phyloP scores from a whole-genome alignment of 2,113 vertebrate genomes.

The Ovis canadensis region DNA sequence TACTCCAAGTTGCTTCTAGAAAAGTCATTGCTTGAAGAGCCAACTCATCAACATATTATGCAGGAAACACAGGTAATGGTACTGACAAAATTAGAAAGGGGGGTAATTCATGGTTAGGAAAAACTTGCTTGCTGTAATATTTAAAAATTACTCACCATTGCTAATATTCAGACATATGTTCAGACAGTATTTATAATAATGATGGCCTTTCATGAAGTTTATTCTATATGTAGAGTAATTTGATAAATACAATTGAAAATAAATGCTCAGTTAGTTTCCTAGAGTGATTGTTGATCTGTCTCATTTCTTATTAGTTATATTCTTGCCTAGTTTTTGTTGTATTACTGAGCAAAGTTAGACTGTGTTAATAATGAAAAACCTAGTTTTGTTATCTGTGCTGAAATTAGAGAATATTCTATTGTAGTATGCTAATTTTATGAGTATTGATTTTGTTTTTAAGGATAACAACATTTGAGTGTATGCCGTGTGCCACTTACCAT shows the following conservation, averaged over 20 bases:
- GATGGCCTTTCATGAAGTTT: not conserved
- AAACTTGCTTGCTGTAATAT: not conserved
- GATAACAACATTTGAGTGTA: not conserved
- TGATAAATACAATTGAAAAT: not conserved
- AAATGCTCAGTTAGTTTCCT: not conserved
- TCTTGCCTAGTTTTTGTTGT: not conserved
- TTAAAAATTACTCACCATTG: not conserved
- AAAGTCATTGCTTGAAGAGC: slow-evolving; percentile 80
- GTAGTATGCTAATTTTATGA: not conserved
- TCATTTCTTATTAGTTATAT: not conserved
- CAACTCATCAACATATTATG: slow-evolving; percentile 56
- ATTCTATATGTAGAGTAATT: not conserved
- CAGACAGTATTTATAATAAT: not conserved
- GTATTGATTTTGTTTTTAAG: slow-evolving; percentile 9
- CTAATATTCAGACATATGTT: not conserved
- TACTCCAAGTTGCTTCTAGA: slow-evolving; percentile 89
- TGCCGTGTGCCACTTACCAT: not conserved
- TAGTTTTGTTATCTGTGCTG: slow-evolving; percentile 33
- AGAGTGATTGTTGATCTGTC: not conserved
- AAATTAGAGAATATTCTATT: not conserved
- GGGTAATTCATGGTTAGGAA: not conserved
- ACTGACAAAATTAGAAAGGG: not conserved
- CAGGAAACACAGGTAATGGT: slow-evolving; percentile 80
- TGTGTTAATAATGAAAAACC: slow-evolving; percentile 5
- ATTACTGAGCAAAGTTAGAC: not conserved